Percentiles rank a stretch among this genome's conserved stretches.
phyloP scores from a whole-genome alignment of 2,113 vertebrate genomes.

The Pipra filicauda region DNA sequence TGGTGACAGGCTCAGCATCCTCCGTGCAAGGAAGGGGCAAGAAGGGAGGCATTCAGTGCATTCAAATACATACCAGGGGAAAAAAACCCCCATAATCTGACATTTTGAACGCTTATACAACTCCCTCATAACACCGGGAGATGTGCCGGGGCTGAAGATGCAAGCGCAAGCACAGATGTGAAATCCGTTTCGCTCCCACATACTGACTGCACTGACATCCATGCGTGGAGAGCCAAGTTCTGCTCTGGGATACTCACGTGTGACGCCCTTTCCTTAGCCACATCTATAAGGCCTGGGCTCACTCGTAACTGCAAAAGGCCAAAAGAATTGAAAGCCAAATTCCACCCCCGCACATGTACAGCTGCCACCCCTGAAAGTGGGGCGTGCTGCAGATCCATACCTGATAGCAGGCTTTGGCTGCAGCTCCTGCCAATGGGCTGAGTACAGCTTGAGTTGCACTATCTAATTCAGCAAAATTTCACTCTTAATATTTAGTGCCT shows the following conservation, averaged over 20 bases:
- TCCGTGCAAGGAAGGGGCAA: neutral
- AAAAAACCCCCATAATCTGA: neutral
- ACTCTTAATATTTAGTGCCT: neutral
- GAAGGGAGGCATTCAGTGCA: neutral
- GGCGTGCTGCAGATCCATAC: neutral
- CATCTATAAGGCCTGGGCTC: conserved; percentile 2
- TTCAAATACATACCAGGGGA: neutral
- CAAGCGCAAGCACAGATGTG: neutral
- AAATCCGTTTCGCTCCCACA: neutral
- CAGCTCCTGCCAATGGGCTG: neutral
- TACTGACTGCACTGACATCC: neutral
- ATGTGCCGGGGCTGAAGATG: neutral
- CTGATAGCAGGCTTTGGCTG: conserved; percentile 12
- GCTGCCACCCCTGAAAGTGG: neutral
- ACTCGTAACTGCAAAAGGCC: neutral
- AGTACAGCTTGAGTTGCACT: neutral
- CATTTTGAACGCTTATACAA: neutral
- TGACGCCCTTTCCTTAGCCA: conserved; percentile 14
- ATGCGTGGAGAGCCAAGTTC: neutral
- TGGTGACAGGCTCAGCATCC: neutral
- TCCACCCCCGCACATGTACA: neutral
- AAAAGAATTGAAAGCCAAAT: conserved; percentile 10
- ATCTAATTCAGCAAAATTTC: conserved; percentile 33
- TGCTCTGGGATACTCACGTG: conserved; percentile 9
- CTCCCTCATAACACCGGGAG: neutral